Base-by-base conservation (phyloP, 1,140 invertebrate species). In the Plutomurus gul region DNA sequence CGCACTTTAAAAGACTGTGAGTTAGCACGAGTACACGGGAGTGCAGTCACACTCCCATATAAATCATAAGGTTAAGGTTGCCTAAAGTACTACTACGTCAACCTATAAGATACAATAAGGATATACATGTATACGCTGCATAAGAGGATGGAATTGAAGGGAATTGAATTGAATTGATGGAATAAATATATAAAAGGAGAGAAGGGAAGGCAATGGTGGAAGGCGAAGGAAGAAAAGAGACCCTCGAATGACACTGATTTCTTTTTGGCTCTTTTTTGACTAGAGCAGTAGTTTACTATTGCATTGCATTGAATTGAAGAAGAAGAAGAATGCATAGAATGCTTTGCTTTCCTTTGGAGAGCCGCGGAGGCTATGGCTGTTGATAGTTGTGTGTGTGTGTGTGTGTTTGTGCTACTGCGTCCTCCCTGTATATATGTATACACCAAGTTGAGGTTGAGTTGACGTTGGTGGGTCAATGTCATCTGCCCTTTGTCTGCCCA, bases 181-280 rank as follows among this genome's bases (percentile, higher is more conserved):
- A 49, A 20, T 20, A 49, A n/a, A n/a, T n/a, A n/a, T n/a, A 20
- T 49, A 49, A 49, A 47, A n/a, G 10, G 16, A 47, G 43, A 8
- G 7, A 8, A 18, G n/a, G 13, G n/a, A 18, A 3, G n/a, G n/a
- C n/a, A 30, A 56, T 13, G 51, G n/a, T 13, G 39, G 51, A 30
- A 30, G 46, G 30, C 11, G 18, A 56, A 65, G 25, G 56, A 65
- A 65, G 56, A 65, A 65, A 65, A 65, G 56, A 65, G 43, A 46
- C 78, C 78, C 72, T 79, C 78, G 70, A 79, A 60, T 79, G 78
- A 79, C 78, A 79, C 78, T 47, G 47, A 79, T 79, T 75, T 79
- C 73, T 75, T 75, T 75, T 75, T 75, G 40, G 36, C 39, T 72
- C 70, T 37, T 72, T 72, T 72, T 72, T 72, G 70, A 40, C 36